Percentiles rank a stretch among this genome's conserved stretches.
Conservation (phyloP, 2,888 invertebrate species). For the Oligia strigilis region DNA sequence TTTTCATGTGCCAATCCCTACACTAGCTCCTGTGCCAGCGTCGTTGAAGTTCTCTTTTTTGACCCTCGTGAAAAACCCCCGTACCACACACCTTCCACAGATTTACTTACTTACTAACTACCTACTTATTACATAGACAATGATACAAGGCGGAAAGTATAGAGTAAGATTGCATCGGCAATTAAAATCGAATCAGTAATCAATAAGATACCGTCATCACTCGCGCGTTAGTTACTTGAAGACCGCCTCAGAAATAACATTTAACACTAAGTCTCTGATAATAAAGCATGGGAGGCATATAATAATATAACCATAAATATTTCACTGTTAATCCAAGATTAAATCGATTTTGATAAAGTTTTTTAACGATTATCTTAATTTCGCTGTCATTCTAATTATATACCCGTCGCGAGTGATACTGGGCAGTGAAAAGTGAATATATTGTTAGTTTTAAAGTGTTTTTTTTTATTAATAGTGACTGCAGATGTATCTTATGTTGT, state of each 20-base stretch:
- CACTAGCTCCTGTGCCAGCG: neutral
- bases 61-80: neutral
- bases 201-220: constrained; percentile 32
- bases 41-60: neutral
- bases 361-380: constrained; percentile 47
- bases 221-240: constrained; percentile 33
- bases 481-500: neutral
- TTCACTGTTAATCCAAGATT: constrained; percentile 56
- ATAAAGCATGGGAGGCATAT: constrained; percentile 31
- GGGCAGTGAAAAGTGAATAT: constrained; percentile 6
- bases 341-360: constrained; percentile 53
- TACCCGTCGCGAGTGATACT: constrained; percentile 46
- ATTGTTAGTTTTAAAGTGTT: constrained; percentile 6
- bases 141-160: constrained; percentile 9
- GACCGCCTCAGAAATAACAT: constrained; percentile 31
- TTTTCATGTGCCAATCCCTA: neutral
- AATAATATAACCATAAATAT: constrained; percentile 47
- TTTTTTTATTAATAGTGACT: neutral
- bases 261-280: constrained; percentile 18
- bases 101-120: neutral
- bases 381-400: constrained; percentile 34
- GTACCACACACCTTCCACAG: neutral
- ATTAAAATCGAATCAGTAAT: constrained; percentile 60
- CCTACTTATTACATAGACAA: constrained; percentile 15
- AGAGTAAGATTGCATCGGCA: constrained; percentile 47